These are phyloP conservation scores for Diachasma alloeum DNA, from an alignment of 1,140 invertebrate genomes.

Conservation along the genomic window DNA sequence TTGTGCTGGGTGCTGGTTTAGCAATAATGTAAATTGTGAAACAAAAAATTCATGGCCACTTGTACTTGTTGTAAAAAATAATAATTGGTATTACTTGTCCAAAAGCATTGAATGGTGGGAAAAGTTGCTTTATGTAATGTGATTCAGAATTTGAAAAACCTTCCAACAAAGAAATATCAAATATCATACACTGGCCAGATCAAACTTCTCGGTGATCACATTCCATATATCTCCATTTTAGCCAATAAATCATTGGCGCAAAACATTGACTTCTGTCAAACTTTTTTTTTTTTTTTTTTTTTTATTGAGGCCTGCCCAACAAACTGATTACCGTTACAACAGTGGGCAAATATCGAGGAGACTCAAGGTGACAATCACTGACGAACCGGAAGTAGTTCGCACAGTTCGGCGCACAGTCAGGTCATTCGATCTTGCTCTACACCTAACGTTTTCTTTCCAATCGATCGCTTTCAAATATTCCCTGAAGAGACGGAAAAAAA, in stretches of 20 bases:
- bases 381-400: constrained; percentile 42
- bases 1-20: neutral
- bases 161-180: constrained; percentile 38
- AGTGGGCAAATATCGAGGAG: neutral
- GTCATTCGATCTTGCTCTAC: constrained; percentile 40
- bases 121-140: constrained; percentile 27
- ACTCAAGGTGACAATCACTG: constrained; percentile 22
- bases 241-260: too few relatives aligned
- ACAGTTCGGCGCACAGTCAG: constrained; percentile 44
- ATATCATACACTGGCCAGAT: constrained; percentile 39
- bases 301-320: neutral
- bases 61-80: neutral
- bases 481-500: neutral
- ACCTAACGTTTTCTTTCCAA: constrained; percentile 8
- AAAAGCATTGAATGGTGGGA: constrained; percentile 22
- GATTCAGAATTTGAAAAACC: constrained; percentile 42
- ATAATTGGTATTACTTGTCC: too few relatives aligned
- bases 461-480: neutral
- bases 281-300: neutral
- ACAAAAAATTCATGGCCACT: constrained; percentile 30
- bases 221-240: neutral
- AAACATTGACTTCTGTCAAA: neutral
- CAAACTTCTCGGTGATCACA: constrained; percentile 34
- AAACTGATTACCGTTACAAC: neutral
- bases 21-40: constrained; percentile 16